Percentiles rank a stretch among this genome's conserved stretches.
These are phyloP conservation scores for Oryzias curvinotus DNA, from an alignment of 2,113 vertebrate species.

Conservation along the genomic window DNA sequence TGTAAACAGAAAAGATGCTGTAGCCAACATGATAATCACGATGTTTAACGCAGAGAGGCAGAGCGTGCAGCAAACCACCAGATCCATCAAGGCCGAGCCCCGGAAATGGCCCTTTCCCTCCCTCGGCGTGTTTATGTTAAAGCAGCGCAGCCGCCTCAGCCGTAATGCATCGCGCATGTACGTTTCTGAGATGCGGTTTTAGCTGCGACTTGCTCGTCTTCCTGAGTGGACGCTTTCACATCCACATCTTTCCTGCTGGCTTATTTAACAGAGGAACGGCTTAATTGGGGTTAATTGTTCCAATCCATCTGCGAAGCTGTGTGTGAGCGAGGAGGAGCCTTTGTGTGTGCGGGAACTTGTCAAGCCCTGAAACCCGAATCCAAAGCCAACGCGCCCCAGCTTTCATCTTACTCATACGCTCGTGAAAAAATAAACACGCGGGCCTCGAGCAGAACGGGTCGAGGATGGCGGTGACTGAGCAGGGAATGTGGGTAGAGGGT, in stretches of 20 bases:
- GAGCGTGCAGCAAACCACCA: conserved; percentile 25
- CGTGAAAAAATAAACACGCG: conserved; percentile 70
- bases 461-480: conserved; percentile 33
- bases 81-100: conserved; percentile 58
- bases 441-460: conserved; percentile 35
- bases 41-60: conserved; percentile 39
- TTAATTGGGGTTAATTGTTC: conserved; percentile 76
- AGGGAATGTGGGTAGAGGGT: conserved; percentile 27
- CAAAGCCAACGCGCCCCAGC: conserved; percentile 48
- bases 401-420: conserved; percentile 72
- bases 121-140: conserved; percentile 69
- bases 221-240: conserved; percentile 58
- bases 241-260: conserved; percentile 64
- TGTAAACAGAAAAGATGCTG: neutral
- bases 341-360: conserved; percentile 53
- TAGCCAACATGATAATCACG: conserved; percentile 12
- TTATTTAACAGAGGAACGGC: conserved; percentile 70
- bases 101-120: conserved; percentile 67
- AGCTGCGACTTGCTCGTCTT: conserved; percentile 34
- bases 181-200: conserved; percentile 12
- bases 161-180: conserved; percentile 32
- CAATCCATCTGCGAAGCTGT: conserved; percentile 68
- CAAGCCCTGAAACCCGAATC: conserved; percentile 61
- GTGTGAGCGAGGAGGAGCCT: conserved; percentile 30
- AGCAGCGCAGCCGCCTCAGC: conserved; percentile 61